Percentiles rank a stretch among this genome's conserved stretches.
phyloP scores from a whole-genome alignment of 2,797 vertebrate species.

The Lophotriccus pileatus region DNA sequence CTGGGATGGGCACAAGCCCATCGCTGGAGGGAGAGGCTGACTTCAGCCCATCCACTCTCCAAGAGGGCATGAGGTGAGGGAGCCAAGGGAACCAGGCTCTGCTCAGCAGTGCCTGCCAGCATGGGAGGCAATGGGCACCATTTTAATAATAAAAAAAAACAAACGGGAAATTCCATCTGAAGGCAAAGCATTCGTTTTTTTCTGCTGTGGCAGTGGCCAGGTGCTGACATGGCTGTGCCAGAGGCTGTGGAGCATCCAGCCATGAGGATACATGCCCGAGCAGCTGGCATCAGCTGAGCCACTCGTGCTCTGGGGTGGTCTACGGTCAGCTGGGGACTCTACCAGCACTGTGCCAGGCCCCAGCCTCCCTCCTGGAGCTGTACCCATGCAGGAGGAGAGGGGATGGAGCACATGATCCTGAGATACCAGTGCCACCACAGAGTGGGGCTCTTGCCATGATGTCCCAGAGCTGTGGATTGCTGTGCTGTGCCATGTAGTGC shows the following conservation, averaged over 20 bases:
- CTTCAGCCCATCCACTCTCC: background rate
- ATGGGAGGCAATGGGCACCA: background rate
- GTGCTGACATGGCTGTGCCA: background rate
- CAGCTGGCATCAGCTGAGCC: background rate
- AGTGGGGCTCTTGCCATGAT: background rate
- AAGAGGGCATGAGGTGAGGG: background rate
- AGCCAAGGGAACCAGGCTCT: background rate
- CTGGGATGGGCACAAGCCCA: background rate
- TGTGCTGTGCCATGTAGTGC: accelerated
- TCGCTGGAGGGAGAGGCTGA: background rate
- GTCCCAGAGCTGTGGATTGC: background rate
- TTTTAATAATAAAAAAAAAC: background rate
- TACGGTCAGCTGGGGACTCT: background rate
- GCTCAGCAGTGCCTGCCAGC: background rate
- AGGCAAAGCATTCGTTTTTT: background rate
- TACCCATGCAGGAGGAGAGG: background rate
- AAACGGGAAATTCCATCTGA: background rate
- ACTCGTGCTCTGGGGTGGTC: background rate
- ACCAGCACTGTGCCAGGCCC: background rate
- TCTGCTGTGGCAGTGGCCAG: background rate
- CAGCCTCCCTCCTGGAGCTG: background rate
- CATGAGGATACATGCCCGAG: background rate
- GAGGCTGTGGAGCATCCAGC: background rate
- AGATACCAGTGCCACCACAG: accelerated
- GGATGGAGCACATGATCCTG: background rate